Conservation (phyloP, 2,797 vertebrate species). For the Leuciscus waleckii region DNA sequence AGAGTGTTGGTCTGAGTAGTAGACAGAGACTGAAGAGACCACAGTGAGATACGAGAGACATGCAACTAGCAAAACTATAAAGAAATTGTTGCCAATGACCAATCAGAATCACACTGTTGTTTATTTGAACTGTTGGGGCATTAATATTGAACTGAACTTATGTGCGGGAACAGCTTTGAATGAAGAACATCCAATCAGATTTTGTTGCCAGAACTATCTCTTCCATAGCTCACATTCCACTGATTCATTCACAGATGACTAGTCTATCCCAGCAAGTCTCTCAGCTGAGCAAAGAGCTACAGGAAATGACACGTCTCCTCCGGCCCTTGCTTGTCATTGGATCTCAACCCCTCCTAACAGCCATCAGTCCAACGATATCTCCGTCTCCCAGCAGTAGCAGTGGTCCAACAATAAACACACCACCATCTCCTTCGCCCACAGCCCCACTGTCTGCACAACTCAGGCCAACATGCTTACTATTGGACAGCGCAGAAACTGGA, state of each 20-base stretch:
- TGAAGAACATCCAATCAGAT: neutral
- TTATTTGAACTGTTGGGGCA: neutral
- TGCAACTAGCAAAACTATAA: neutral
- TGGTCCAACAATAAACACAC: conserved; percentile 61
- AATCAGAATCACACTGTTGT: neutral
- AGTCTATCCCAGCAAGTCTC: conserved; percentile 81
- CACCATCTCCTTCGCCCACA: conserved; percentile 43
- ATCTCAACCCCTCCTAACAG: conserved; percentile 68
- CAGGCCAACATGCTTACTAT: conserved; percentile 67
- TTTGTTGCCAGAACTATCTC: neutral
- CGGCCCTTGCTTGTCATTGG: conserved; percentile 77
- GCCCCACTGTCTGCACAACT: conserved; percentile 41
- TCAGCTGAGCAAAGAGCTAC: conserved; percentile 81
- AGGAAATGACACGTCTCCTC: conserved; percentile 82
- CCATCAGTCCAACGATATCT: conserved; percentile 70
- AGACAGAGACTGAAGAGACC: neutral
- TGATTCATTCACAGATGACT: conserved; percentile 74
- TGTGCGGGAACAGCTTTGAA: neutral
- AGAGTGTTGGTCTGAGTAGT: neutral
- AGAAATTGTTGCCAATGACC: neutral
- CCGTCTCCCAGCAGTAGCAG: conserved; percentile 67
- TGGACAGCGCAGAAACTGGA: conserved; percentile 73
- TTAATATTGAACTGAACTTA: neutral
- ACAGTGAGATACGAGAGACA: neutral
- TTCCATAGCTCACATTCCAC: neutral